Evolutionary conservation across 92 coral and sea anemone genomes (phyloP), one percentile per base, ranked within the genome.

Genomic region (Anthopleura xanthogrammica): DNA sequence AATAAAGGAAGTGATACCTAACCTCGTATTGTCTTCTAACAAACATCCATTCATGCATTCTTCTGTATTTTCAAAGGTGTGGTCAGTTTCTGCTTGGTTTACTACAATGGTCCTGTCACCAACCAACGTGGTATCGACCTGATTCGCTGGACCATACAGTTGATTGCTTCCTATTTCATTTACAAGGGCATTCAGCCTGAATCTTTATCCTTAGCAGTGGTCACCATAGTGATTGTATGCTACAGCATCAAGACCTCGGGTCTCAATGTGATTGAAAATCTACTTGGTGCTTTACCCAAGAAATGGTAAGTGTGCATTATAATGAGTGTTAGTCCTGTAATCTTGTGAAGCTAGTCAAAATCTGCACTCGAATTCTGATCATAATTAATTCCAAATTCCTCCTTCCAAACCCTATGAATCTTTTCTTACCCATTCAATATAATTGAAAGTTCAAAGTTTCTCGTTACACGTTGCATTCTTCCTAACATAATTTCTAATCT

Each of bases 51-150:
- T 22, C 7, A 72, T 72, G 12, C 17, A 52, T 39, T 41, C 12
- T 54, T 54, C 16, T 78, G 0, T 41, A 10, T 80, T 60, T 36
- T 71, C 16, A 8, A 82, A 96, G 99, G 98, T 14, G 23, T 90
- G 41, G 84, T 94, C 52, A 96, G 99, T 82, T 96, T 96, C 82
- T 79, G 94, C 39, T 87, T 92, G 60, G 94, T 98, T 86, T 96
- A 96, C 85, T 96, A 96, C 83, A 89, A 92, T 91, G 99, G 99
- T 3, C 99, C 99, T 17, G 93, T 93, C 16, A 90, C 89, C 36
- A 95, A 91, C 62, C 90, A 90, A 70, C 90, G 99, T 46, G 95
- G 99, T n/a, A 82, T 94, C 77, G 96, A 96, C 77, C 93, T 96
- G 73, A 89, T 96, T 41, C 86, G 94, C 48, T 96, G 99, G 99